Conservation (phyloP, 2,113 vertebrate genomes). For the Elaphurus davidianus region DNA sequence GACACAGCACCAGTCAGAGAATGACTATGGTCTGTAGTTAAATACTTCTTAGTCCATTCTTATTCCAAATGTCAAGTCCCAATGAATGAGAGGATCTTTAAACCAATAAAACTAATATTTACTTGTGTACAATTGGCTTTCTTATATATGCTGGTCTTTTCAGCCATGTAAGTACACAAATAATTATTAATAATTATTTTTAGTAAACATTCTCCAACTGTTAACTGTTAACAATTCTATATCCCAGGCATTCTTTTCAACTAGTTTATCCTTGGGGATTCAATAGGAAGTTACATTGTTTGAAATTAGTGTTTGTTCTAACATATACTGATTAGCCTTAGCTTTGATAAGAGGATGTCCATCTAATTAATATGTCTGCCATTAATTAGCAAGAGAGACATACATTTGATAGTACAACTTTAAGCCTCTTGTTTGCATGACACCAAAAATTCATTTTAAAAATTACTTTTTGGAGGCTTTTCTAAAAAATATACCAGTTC, state of each 20-base stretch:
- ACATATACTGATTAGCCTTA: neutral
- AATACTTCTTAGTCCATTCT: neutral
- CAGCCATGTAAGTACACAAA: neutral
- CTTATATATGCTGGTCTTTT: neutral
- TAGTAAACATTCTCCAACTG: neutral
- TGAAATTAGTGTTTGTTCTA: conserved; percentile 1
- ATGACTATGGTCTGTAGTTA: neutral
- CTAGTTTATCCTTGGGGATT: neutral
- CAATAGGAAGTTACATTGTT: neutral
- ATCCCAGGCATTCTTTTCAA: neutral
- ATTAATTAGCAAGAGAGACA: neutral
- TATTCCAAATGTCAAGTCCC: neutral
- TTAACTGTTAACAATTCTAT: neutral
- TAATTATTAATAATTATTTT: neutral
- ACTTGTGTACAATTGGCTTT: neutral
- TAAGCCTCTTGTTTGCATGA: neutral
- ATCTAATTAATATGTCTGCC: neutral
- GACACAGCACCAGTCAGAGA: neutral
- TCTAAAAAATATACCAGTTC: neutral
- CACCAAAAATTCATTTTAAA: neutral
- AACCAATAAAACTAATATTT: neutral
- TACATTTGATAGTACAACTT: neutral
- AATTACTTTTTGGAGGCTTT: neutral
- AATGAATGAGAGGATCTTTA: neutral
- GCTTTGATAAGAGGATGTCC: neutral